phyloP scores from a whole-genome alignment of 2,113 vertebrate species.

The Vireo altiloquus region DNA sequence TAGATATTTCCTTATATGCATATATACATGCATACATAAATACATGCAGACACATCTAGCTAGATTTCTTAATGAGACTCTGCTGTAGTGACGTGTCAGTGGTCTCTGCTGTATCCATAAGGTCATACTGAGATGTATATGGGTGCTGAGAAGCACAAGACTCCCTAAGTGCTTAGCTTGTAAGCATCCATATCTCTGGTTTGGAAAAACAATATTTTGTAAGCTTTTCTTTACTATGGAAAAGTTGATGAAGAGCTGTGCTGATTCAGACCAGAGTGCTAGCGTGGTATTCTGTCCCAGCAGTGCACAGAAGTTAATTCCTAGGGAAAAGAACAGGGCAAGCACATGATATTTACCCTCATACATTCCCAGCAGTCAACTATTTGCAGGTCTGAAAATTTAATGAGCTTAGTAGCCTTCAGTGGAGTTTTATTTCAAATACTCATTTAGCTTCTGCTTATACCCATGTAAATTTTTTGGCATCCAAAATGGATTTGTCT shows the following conservation, averaged over 20 bases:
- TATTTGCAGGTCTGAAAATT: neutral
- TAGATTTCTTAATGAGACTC: neutral
- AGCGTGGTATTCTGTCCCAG: neutral
- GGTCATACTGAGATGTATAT: accelerated
- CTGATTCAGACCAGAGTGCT: neutral
- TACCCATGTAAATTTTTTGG: neutral
- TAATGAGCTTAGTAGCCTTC: neutral
- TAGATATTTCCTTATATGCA: neutral
- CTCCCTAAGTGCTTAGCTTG: neutral
- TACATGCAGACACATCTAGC: neutral
- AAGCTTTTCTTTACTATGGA: neutral
- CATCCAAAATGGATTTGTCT: neutral
- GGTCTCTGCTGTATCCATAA: neutral
- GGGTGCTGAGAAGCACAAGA: neutral
- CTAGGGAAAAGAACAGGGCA: neutral
- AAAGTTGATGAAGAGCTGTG: neutral
- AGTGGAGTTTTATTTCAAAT: neutral
- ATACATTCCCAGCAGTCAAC: neutral
- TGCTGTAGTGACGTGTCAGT: neutral
- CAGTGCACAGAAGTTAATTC: neutral
- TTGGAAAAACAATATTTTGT: neutral
- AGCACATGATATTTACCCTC: neutral
- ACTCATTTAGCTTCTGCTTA: neutral
- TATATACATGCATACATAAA: no score
- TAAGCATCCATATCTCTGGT: neutral